These are phyloP conservation scores for Epinotia bilunana DNA, from an alignment of 2,888 invertebrate genomes.

Conservation along the genomic window DNA sequence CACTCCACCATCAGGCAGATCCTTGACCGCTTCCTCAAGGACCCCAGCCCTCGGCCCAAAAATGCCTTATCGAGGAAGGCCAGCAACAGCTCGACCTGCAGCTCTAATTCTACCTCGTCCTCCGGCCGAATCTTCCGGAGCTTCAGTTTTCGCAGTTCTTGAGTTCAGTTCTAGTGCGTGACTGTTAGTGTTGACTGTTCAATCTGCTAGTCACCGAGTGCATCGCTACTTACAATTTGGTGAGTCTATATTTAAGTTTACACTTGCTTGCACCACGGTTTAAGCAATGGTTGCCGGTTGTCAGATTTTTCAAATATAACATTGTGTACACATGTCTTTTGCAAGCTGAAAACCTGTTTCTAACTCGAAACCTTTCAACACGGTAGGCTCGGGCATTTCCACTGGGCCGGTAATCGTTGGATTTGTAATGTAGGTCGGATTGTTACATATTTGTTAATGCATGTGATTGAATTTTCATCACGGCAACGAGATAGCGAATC, in stretches of 20 bases:
- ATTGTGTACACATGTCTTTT: slow-evolving; percentile 47
- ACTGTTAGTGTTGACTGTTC: slow-evolving; percentile 47
- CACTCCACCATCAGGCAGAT: slow-evolving; percentile 88
- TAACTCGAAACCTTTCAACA: slow-evolving; percentile 39
- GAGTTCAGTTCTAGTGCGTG: slow-evolving; percentile 42
- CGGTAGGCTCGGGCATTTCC: slow-evolving; percentile 38
- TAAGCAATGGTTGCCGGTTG: slow-evolving; percentile 46
- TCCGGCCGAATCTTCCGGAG: slow-evolving; percentile 52
- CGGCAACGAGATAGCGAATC: slow-evolving; percentile 16
- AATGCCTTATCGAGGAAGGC: slow-evolving; percentile 65
- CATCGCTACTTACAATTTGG: slow-evolving; percentile 54
- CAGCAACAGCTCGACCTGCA: slow-evolving; percentile 61
- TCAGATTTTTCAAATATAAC: slow-evolving; percentile 48
- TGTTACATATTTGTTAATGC: slow-evolving; percentile 33
- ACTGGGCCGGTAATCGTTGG: slow-evolving; percentile 29
- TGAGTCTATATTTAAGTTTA: slow-evolving; percentile 47
- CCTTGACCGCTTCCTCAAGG: slow-evolving; percentile 85
- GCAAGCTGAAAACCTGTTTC: slow-evolving; percentile 50
- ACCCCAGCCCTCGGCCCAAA: slow-evolving; percentile 59
- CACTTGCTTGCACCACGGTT: slow-evolving; percentile 35
- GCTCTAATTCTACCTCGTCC: slow-evolving; percentile 55
- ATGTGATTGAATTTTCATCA: slow-evolving; percentile 38
- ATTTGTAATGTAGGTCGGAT: slow-evolving; percentile 40
- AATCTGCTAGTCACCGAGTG: slow-evolving; percentile 55
- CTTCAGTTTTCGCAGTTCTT: slow-evolving; percentile 54